phyloP scores from a whole-genome alignment of 2,888 invertebrate species.

The Epistrophe eligans region DNA sequence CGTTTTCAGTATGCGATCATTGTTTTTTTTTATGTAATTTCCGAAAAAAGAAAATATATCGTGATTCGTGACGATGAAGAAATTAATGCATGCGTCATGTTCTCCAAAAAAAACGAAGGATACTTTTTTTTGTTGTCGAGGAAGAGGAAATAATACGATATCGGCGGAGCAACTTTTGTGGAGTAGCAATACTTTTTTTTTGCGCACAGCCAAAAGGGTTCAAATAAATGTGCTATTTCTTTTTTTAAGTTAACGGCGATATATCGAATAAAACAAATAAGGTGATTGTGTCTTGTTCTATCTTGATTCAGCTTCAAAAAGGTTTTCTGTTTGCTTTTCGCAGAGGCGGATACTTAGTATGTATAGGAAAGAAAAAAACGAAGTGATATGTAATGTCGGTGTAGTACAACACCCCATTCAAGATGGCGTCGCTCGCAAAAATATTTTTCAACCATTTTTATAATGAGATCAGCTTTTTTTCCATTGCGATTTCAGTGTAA shows the following conservation, averaged over 20 bases:
- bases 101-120: conserved; percentile 69
- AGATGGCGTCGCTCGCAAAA: conserved; percentile 74
- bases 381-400: conserved; percentile 59
- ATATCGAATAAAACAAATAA: conserved; percentile 68
- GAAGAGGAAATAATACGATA: conserved; percentile 57
- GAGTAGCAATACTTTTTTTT: conserved; percentile 51
- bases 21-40: conserved; percentile 61
- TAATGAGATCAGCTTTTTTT: conserved; percentile 64
- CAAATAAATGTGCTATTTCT: conserved; percentile 39
- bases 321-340: conserved; percentile 39
- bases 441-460: conserved; percentile 26
- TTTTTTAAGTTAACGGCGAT: conserved; percentile 54
- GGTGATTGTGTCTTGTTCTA: conserved; percentile 76
- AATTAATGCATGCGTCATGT: conserved; percentile 72
- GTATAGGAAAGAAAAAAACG: conserved; percentile 49
- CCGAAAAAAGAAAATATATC: conserved; percentile 51
- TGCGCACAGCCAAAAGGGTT: conserved; percentile 65
- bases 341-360: conserved; percentile 43
- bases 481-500: conserved; percentile 76
- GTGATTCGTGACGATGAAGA: conserved; percentile 63
- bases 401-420: conserved; percentile 73
- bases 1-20: conserved; percentile 52
- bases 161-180: conserved; percentile 46
- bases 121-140: conserved; percentile 36
- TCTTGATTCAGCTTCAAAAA: conserved; percentile 72